Evolutionary conservation across 2,113 vertebrate species (phyloP), one percentile per base, ranked within the genome.

Genomic region (Strigops habroptila): DNA sequence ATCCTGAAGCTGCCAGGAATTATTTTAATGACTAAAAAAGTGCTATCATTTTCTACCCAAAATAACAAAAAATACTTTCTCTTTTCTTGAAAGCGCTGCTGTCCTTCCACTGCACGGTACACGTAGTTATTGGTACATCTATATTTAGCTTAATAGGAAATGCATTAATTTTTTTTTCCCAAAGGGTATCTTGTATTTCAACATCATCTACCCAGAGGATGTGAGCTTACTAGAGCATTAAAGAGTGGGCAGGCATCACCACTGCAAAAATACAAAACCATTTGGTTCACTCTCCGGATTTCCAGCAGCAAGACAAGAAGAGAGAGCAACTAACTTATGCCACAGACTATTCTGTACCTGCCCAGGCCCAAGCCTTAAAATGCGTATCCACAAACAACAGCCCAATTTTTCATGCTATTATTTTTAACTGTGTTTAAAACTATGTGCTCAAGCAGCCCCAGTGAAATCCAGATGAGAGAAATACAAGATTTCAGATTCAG

Each of bases 131-230:
- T 3, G 3, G 49, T 52, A 91, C 59, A 74, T 75, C 51, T 88
- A 78, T 68, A 88, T 75, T 92, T 78, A 94, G 51, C 48, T 88
- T 64, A 77, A 81, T 31, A 86, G 49, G 80, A 93, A 90, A 95
- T 13, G 55, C 43, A 39, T 74, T 91, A 19, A 18, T 64, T 39
- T 67, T 51, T 44, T 7, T 4, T 4, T 8, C 21, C 2, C 5
- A 31, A 65, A 71, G n/a, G 18, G 8, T 30, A 31, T 48, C 39
- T 81, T 86, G 10, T 18, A 55, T 90, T 83, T 78, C 35, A 70
- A 64, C 24, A 95, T 30, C 24, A 68, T 48, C 65, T 28, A 37
- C 30, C 9, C 43, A 74, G 51, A 74, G 44, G 23, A 70, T 35
- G 1, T 70, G 39, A 79, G 46, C 59, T 77, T 64, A 55, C 35